Evolutionary conservation across 23 tunicate species (phyloP), one percentile per base, ranked within the genome.

Genomic region (Phallusia fumigata): DNA sequence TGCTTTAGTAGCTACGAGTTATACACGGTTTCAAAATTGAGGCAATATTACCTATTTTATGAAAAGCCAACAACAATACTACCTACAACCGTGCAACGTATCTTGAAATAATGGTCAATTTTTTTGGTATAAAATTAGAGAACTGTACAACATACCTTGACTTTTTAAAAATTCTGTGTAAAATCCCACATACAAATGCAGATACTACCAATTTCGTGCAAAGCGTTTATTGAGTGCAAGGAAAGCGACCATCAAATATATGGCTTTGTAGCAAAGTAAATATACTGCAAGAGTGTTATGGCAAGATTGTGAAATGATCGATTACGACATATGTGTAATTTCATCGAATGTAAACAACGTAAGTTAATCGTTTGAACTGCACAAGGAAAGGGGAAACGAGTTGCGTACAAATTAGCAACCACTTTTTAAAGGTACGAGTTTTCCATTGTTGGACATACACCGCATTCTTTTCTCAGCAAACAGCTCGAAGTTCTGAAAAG

Each of bases 401-500:
- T 30, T 40, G 49, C n/a, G 2, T 28, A 30, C 78, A 40, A 2
- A 3, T 81, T 33, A 81, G 24, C 75, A 51, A 73, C 58, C 82
- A 58, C 82, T 81, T 74, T 87, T 87, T 33, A 87, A 36, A 15
- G 91, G 91, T 31, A 87, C 78, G 8, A 87, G 84, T 28, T 81
- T 87, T 81, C 91, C 91, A 40, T 87, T 76, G 40, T 82, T 50
- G 31, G 84, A 81, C 0, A 87, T 31, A 18, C 91, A 49, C 2
- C 91, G 85, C 24, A 18, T 36, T 15, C 85, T 87, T 65, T 65
- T 76, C 52, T 81, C 91, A 22, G 91, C 91, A 65, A 87, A 87
- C 35, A 74, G 30, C 76, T 87, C 91, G 74, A 87, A 87, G 33
- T 87, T 86, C 91, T 87, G 80, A 51, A 85, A 40, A 74, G 51